Conservation (phyloP, 2,888 invertebrate species). For the Brachynemurus nebulosus region DNA sequence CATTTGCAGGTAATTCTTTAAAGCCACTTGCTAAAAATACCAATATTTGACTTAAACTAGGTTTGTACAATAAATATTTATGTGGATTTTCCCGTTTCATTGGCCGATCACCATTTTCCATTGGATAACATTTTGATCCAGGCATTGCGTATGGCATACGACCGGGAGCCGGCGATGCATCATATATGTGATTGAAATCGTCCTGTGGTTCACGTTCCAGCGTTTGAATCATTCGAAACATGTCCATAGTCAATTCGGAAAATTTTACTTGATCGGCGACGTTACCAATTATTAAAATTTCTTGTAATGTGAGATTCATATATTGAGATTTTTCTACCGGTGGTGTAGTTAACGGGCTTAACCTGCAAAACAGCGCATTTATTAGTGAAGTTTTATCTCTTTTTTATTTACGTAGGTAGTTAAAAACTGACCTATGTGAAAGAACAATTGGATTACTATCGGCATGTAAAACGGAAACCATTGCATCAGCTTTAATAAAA, state of each 20-base stretch:
- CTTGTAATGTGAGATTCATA: conserved; percentile 79
- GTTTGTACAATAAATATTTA: conserved; percentile 92
- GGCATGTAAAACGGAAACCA: conserved; percentile 76
- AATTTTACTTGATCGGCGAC: conserved; percentile 90
- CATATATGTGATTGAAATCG: conserved; percentile 57
- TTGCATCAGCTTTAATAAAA: conserved; percentile 84
- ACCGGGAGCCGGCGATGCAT: conserved; percentile 55
- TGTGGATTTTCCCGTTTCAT: conserved; percentile 81
- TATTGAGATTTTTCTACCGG: conserved; percentile 77
- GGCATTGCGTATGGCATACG: conserved; percentile 39
- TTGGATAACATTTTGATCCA: conserved; percentile 31
- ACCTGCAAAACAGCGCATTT: conserved; percentile 33
- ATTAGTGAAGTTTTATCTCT: neutral
- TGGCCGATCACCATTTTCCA: conserved; percentile 58
- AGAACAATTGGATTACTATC: conserved; percentile 75
- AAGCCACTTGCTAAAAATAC: conserved; percentile 86
- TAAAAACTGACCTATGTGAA: conserved; percentile 61
- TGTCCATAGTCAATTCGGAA: conserved; percentile 92
- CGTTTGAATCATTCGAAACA: conserved; percentile 94
- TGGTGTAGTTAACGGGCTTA: conserved; percentile 71
- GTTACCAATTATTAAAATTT: conserved; percentile 88
- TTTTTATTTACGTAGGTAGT: neutral
- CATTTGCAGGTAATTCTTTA: conserved; percentile 84
- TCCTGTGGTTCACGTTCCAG: conserved; percentile 85
- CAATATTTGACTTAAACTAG: conserved; percentile 83